Percentiles rank a stretch among this genome's conserved stretches.
phyloP scores from a whole-genome alignment of 2,113 vertebrate genomes.

The Actinemys pallida region DNA sequence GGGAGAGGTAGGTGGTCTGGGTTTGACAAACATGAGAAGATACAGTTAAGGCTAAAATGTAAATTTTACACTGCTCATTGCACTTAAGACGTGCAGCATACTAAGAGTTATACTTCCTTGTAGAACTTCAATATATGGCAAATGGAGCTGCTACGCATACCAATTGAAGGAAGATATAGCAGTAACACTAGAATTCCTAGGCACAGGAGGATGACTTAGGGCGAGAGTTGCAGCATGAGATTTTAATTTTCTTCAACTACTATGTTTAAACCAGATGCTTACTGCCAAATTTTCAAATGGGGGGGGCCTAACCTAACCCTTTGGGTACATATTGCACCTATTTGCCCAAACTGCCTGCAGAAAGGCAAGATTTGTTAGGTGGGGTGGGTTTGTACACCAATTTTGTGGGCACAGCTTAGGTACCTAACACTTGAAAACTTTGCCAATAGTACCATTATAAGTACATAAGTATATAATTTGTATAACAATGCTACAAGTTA shows the following conservation, averaged over 20 bases:
- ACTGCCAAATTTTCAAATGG: rapidly evolving
- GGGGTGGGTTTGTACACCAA: neutral
- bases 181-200: neutral
- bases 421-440: neutral
- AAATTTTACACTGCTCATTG: neutral
- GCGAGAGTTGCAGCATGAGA: neutral
- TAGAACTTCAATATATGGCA: neutral
- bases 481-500: constrained; percentile 50
- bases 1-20: neutral
- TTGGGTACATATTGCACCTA: neutral
- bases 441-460: neutral
- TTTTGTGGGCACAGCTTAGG: neutral
- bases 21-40: neutral
- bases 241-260: neutral
- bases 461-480: constrained; percentile 35
- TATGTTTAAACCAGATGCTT: neutral
- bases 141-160: neutral
- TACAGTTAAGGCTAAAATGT: neutral
- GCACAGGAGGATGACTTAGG: neutral
- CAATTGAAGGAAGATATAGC: neutral
- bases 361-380: neutral
- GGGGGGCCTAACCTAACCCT: neutral
- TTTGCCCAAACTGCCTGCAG: neutral
- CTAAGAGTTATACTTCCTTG: neutral
- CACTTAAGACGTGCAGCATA: neutral